These are phyloP conservation scores for Sebastes steindachneri DNA, from an alignment of 2,797 vertebrate genomes.

Conservation along the genomic window DNA sequence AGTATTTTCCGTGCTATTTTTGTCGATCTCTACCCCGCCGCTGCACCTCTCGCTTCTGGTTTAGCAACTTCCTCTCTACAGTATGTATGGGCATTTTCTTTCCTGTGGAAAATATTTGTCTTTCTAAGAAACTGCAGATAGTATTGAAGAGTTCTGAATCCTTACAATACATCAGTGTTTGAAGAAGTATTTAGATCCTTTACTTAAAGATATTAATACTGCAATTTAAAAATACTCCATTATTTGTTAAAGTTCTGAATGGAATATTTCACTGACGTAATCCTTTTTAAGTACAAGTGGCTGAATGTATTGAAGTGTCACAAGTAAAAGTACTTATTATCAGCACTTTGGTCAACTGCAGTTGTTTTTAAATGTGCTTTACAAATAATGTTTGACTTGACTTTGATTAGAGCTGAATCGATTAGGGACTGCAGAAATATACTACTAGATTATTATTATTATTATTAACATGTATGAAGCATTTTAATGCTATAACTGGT, in stretches of 20 bases:
- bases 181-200: background rate
- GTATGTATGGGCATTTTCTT: constrained; percentile 6
- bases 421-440: background rate
- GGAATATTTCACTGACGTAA: background rate
- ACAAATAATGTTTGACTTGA: no score
- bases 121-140: background rate
- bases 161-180: background rate
- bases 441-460: background rate
- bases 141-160: background rate
- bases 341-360: no score
- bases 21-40: constrained; percentile 3
- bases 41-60: constrained; percentile 14
- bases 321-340: background rate
- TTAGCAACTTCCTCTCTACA: constrained; percentile 42
- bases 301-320: background rate
- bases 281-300: fast-evolving
- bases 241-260: background rate
- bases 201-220: background rate
- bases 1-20: constrained; percentile 48
- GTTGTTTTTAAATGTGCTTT: no score
- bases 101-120: constrained; percentile 29
- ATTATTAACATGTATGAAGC: background rate
- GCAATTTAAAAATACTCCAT: background rate
- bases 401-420: background rate
- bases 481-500: background rate